Conservation (phyloP, 2,888 invertebrate genomes). For the Platerodrilus igneus region DNA sequence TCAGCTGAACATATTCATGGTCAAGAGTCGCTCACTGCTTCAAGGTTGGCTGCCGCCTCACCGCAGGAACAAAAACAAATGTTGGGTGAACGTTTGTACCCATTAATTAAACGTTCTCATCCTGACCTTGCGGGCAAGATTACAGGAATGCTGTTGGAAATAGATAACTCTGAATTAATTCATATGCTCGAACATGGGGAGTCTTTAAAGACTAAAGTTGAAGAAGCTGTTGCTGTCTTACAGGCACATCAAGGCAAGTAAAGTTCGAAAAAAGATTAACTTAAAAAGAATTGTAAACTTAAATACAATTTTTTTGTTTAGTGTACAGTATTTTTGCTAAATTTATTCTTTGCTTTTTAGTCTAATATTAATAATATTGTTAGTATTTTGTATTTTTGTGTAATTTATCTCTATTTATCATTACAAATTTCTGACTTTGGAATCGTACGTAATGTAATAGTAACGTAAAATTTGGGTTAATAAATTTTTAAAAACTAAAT, state of each 20-base stretch:
- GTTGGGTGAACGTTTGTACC: conserved; percentile 97
- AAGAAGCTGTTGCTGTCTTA: conserved; percentile 96
- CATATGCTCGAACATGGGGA: conserved; percentile 97
- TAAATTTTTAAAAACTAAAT: too few relatives aligned
- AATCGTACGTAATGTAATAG: not conserved
- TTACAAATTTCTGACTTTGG: not conserved
- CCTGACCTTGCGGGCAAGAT: conserved; percentile 93
- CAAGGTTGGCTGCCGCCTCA: conserved; percentile 92
- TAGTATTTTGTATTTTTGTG: not conserved
- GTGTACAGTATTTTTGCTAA: too few relatives aligned
- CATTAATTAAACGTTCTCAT: conserved; percentile 92
- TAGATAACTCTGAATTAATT: conserved; percentile 95
- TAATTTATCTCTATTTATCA: not conserved
- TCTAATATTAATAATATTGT: not conserved
- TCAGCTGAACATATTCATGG: conserved; percentile 88
- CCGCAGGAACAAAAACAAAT: conserved; percentile 99
- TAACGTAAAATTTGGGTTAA: conserved; percentile 8
- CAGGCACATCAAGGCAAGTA: conserved; percentile 96
- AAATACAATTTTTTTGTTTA: too few relatives aligned
- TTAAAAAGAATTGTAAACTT: too few relatives aligned
- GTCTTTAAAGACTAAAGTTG: conserved; percentile 93
- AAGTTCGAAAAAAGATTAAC: too few relatives aligned
- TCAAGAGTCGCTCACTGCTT: conserved; percentile 93
- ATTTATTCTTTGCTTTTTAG: too few relatives aligned
- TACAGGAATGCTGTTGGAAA: conserved; percentile 98